phyloP scores from a whole-genome alignment of 2,888 invertebrate genomes.

The Iphiclides podalirius region DNA sequence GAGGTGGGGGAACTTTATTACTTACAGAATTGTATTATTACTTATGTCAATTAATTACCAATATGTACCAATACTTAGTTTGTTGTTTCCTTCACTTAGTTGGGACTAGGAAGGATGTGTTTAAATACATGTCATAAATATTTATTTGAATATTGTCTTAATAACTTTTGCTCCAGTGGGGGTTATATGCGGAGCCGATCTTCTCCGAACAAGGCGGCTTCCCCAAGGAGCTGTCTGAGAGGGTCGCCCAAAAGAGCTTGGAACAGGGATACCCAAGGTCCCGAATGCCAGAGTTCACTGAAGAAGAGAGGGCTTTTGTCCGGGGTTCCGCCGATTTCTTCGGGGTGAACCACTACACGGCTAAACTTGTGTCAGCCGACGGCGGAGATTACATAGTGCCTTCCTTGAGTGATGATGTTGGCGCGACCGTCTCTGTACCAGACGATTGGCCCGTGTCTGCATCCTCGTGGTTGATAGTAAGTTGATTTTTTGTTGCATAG shows the following conservation, averaged over 20 bases:
- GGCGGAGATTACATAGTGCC: slow-evolving; percentile 36
- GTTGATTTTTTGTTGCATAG: slow-evolving; percentile 24
- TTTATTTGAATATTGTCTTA: too few relatives aligned
- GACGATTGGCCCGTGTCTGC: slow-evolving; percentile 45
- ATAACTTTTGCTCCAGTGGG: slow-evolving; percentile 49
- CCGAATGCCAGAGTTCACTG: slow-evolving; percentile 43
- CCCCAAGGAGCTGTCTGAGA: slow-evolving; percentile 64
- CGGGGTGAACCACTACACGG: slow-evolving; percentile 85
- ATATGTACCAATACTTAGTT: too few relatives aligned
- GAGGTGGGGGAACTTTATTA: too few relatives aligned
- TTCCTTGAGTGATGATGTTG: slow-evolving; percentile 43
- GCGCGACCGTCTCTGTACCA: slow-evolving; percentile 31
- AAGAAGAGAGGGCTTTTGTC: slow-evolving; percentile 42
- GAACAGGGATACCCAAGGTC: slow-evolving; percentile 43
- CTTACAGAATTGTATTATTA: too few relatives aligned
- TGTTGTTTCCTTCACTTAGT: too few relatives aligned
- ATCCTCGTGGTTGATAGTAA: slow-evolving; percentile 50
- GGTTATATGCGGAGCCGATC: slow-evolving; percentile 70
- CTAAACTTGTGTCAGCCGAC: slow-evolving; percentile 41
- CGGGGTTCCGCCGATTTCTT: slow-evolving; percentile 58
- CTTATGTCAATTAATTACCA: too few relatives aligned
- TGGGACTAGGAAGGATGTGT: too few relatives aligned
- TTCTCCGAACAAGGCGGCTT: slow-evolving; percentile 74
- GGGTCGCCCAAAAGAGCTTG: slow-evolving; percentile 54
- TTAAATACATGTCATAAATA: too few relatives aligned